Evolutionary conservation across 2,888 invertebrate species (phyloP), one percentile per base, ranked within the genome.

Genomic region (Pammene aurita): DNA sequence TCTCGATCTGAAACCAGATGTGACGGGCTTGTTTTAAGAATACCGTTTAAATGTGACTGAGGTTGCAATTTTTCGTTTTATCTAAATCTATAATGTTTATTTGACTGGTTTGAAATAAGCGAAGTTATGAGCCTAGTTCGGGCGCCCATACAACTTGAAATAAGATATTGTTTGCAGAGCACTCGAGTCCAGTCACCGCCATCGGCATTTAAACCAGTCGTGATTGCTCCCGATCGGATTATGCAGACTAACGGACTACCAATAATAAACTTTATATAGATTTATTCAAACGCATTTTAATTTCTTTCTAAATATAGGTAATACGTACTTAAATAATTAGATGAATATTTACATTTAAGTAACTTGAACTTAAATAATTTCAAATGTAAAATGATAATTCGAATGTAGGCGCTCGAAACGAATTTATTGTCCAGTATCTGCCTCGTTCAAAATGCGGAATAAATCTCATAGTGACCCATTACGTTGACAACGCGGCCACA

Each of bases 121-220:
- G 57, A 57, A 46, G 54, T 58, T 58, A 46, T 64, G 63, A 54
- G 16, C 41, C 26, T 7, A 55, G 44, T 42, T 58, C 52, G 13
- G 54, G 35, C 54, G 16, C 13, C 50, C 44, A n/a, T 50, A 55
- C 68, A 67, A 72, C 75, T 75, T 80, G 84, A 79, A 84, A 84
- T 78, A 75, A 73, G 84, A 84, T 82, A 81, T 77, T 84, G 84
- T 85, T 84, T 84, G 78, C 79, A 72, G 79, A 83, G 77, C 82
- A 80, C 82, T 83, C 66, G 52, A 70, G 71, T 65, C 62, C 72
- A 58, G 62, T 14, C 41, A 52, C 67, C 60, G 64, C 60, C 69
- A 55, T 42, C 46, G 69, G 60, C 54, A 54, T 69, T 65, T 48
- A 60, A 65, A 69, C 69, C 64, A 60, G 65, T 60, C 68, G 50